Evolutionary conservation across 2,797 vertebrate species (phyloP).

Genomic region (Onychomys torridus): DNA sequence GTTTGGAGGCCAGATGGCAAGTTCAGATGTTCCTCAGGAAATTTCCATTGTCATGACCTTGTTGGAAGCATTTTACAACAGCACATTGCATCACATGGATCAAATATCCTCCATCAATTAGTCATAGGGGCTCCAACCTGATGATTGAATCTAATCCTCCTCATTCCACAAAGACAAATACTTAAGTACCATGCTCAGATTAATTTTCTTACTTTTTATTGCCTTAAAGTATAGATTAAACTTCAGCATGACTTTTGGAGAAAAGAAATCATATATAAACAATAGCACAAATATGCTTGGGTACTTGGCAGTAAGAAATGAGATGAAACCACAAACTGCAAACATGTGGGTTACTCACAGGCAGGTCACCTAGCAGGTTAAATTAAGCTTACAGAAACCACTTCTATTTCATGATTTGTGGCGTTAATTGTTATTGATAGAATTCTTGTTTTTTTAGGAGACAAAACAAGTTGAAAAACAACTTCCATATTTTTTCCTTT

Average conservation of each 20-base stretch:
- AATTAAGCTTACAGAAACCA: background rate
- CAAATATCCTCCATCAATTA: background rate
- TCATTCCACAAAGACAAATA: background rate
- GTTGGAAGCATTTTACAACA: background rate
- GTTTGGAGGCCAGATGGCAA: background rate
- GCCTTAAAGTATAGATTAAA: background rate
- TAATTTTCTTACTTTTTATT: too few species aligned
- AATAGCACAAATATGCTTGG: background rate
- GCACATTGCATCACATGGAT: background rate
- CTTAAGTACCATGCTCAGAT: background rate
- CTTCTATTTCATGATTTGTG: background rate
- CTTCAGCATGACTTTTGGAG: background rate
- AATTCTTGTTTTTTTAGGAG: background rate
- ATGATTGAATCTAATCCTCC: background rate
- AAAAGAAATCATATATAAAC: background rate
- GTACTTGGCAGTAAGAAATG: background rate
- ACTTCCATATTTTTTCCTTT: background rate
- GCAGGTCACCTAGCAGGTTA: background rate
- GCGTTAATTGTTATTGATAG: background rate
- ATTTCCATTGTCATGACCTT: background rate
- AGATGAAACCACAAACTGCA: background rate
- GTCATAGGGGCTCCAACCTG: background rate
- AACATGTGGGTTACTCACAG: background rate
- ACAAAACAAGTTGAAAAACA: background rate
- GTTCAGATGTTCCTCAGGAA: background rate